Conservation (phyloP, 2,888 invertebrate genomes). For the Galerucella nymphaeae region DNA sequence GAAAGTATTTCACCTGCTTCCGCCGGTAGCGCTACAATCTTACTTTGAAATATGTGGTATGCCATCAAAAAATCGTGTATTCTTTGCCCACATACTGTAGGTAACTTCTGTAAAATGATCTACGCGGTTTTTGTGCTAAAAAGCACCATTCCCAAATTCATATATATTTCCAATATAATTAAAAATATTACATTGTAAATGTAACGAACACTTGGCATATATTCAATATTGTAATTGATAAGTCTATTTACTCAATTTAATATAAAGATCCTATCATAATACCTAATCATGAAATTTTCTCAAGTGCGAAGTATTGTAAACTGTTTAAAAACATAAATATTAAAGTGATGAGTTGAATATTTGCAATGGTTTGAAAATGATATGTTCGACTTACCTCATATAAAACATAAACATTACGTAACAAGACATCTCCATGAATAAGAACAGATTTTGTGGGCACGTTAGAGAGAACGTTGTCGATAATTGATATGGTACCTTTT, state of each 20-base stretch:
- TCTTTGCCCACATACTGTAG: no score
- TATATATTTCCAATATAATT: no score
- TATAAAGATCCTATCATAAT: neutral
- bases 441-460: constrained; percentile 30
- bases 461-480: constrained; percentile 23
- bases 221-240: neutral
- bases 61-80: no score
- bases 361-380: neutral
- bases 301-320: neutral
- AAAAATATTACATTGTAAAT: no score
- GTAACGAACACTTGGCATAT: neutral
- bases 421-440: constrained; percentile 38
- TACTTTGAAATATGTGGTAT: no score
- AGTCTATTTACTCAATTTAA: neutral
- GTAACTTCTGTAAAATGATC: no score
- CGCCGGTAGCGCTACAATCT: no score
- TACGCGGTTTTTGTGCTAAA: no score
- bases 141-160: no score
- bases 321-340: neutral
- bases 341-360: neutral
- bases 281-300: neutral
- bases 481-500: constrained; percentile 14
- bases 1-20: no score
- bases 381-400: constrained; percentile 26
- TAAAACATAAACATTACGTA: constrained; percentile 30